A percentile compares a stretch with the other conserved stretches of the same genome.
These are phyloP conservation scores for Idaea straminata DNA, from an alignment of 2,888 invertebrate genomes.

Conservation along the genomic window DNA sequence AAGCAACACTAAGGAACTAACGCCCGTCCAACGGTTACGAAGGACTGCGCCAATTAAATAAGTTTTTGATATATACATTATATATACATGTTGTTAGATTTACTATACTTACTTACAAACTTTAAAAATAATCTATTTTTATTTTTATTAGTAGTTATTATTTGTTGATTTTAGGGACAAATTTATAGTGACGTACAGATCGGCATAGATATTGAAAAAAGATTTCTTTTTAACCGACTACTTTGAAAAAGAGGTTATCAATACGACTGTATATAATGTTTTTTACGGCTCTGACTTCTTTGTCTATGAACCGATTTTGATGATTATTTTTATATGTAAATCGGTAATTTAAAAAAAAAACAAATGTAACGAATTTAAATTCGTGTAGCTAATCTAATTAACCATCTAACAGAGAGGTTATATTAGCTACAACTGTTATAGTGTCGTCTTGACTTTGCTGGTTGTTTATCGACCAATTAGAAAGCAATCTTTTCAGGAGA, in stretches of 20 bases:
- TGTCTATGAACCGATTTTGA: too few relatives aligned
- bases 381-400: too few relatives aligned
- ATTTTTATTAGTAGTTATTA: not conserved
- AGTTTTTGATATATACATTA: conserved; percentile 24
- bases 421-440: too few relatives aligned
- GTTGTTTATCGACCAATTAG: too few relatives aligned
- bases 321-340: too few relatives aligned
- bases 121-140: conserved; percentile 2
- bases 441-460: too few relatives aligned
- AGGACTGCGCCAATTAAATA: conserved; percentile 66
- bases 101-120: conserved; percentile 26
- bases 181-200: conserved; percentile 2
- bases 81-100: conserved; percentile 6
- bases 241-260: not conserved
- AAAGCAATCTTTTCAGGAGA: too few relatives aligned
- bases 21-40: conserved; percentile 56
- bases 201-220: not conserved
- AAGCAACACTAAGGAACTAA: conserved; percentile 43
- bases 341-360: too few relatives aligned
- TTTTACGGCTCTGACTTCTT: too few relatives aligned
- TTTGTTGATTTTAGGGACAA: not conserved
- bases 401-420: too few relatives aligned
- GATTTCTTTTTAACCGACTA: not conserved
- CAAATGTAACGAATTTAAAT: too few relatives aligned
- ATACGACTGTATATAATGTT: too few relatives aligned